Conservation (phyloP, 2,888 invertebrate species). For the Sphinx pinastri region DNA sequence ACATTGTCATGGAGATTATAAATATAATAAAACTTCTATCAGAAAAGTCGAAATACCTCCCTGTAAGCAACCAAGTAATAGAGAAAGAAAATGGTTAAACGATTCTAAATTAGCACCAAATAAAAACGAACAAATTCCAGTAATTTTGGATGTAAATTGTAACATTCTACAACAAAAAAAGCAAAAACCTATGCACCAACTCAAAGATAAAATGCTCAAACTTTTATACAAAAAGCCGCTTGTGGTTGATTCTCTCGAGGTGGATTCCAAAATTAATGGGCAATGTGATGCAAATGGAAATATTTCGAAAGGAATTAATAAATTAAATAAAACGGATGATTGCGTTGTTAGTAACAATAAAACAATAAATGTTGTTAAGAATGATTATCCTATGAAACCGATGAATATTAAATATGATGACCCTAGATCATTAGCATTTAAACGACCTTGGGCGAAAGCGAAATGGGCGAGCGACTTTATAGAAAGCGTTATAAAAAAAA, state of each 20-base stretch:
- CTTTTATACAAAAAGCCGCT: slow-evolving; percentile 57
- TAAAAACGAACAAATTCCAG: neutral
- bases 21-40: neutral
- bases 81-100: neutral
- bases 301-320: neutral
- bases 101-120: neutral
- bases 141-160: neutral
- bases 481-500: slow-evolving; percentile 70
- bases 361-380: neutral
- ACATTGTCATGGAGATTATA: slow-evolving; percentile 1
- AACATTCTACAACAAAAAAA: slow-evolving; percentile 27
- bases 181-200: slow-evolving; percentile 52
- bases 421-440: slow-evolving; percentile 1
- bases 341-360: neutral
- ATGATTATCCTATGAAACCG: slow-evolving; percentile 11
- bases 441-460: slow-evolving; percentile 55
- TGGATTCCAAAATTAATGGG: neutral
- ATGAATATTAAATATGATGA: neutral
- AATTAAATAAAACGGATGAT: slow-evolving; percentile 19
- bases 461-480: slow-evolving; percentile 71
- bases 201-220: slow-evolving; percentile 65
- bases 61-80: slow-evolving; percentile 1
- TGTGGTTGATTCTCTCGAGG: slow-evolving; percentile 28
- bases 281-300: neutral
- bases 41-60: neutral